A percentile compares a stretch with the other conserved stretches of the same genome.
phyloP scores from a whole-genome alignment of 2,888 invertebrate species.

The Parnassius glacialis region DNA sequence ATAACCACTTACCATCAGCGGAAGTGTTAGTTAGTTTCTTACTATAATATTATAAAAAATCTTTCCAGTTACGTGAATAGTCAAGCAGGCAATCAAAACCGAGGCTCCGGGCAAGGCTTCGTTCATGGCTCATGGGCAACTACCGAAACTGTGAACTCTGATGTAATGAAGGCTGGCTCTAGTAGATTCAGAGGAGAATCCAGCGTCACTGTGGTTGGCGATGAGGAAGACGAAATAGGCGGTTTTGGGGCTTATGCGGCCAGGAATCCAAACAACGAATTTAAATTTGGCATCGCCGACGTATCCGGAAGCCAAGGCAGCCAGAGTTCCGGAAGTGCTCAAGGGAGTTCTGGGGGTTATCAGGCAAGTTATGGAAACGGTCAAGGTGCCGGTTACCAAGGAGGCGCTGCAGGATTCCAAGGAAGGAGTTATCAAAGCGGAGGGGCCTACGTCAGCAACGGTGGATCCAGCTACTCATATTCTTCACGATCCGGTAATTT shows the following conservation, averaged over 20 bases:
- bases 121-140: conserved; percentile 69
- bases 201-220: conserved; percentile 62
- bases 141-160: conserved; percentile 72
- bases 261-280: conserved; percentile 63
- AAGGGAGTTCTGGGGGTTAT: conserved; percentile 35
- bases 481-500: conserved; percentile 60
- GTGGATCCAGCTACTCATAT: conserved; percentile 59
- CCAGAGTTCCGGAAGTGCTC: conserved; percentile 32
- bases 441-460: conserved; percentile 32
- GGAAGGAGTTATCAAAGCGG: conserved; percentile 33
- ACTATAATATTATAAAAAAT: background rate
- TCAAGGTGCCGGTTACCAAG: conserved; percentile 34
- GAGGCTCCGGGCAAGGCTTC: conserved; percentile 47
- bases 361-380: conserved; percentile 30
- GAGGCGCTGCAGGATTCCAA: conserved; percentile 27
- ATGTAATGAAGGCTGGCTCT: conserved; percentile 68
- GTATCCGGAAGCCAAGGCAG: conserved; percentile 46
- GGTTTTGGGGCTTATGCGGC: conserved; percentile 67
- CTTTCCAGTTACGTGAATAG: conserved; percentile 43
- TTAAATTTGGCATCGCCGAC: conserved; percentile 65
- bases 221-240: conserved; percentile 60
- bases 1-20: no score
- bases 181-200: conserved; percentile 54
- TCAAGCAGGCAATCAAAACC: conserved; percentile 32
- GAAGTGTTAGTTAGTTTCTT: no score